Percentiles rank a stretch among this genome's conserved stretches.
Evolutionary conservation across 2,888 invertebrate species (phyloP).

Genomic region (Peribatodes rhomboidaria): DNA sequence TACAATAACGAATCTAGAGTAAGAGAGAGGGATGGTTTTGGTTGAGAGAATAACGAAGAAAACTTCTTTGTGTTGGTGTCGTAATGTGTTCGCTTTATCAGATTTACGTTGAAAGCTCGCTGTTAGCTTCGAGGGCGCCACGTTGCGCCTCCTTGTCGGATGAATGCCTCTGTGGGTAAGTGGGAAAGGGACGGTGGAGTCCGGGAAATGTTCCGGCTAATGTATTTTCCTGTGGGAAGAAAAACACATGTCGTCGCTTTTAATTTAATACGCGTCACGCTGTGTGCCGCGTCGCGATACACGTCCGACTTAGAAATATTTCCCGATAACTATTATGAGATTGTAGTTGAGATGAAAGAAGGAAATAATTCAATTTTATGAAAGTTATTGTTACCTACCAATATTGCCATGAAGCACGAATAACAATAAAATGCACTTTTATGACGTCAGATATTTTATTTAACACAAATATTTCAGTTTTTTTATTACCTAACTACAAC

Average conservation of each 20-base stretch:
- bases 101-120: slow-evolving; percentile 85
- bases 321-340: slow-evolving; percentile 47
- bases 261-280: slow-evolving; percentile 86
- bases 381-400: slow-evolving; percentile 16
- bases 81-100: slow-evolving; percentile 84
- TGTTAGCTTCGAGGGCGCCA: slow-evolving; percentile 81
- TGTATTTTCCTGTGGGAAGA: slow-evolving; percentile 86
- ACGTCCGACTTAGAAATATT: slow-evolving; percentile 46
- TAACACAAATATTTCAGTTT: slow-evolving; percentile 18
- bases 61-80: slow-evolving; percentile 82
- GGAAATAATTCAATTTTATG: slow-evolving; percentile 31
- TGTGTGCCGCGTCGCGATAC: slow-evolving; percentile 74
- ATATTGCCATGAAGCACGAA: slow-evolving; percentile 4
- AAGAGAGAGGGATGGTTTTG: slow-evolving; percentile 57
- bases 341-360: slow-evolving; percentile 36
- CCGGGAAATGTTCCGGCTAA: slow-evolving; percentile 83
- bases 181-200: slow-evolving; percentile 61
- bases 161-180: slow-evolving; percentile 39
- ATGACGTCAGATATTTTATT: slow-evolving; percentile 20
- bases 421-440: slow-evolving; percentile 15
- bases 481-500: slow-evolving; percentile 7
- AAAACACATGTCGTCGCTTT: slow-evolving; percentile 86
- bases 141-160: slow-evolving; percentile 62
- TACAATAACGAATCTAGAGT: slow-evolving; percentile 16
- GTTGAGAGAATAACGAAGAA: slow-evolving; percentile 71